A percentile compares a stretch with the other conserved stretches of the same genome.
phyloP scores from a whole-genome alignment of 2,797 vertebrate species.

The Arctocebus calabarensis region DNA sequence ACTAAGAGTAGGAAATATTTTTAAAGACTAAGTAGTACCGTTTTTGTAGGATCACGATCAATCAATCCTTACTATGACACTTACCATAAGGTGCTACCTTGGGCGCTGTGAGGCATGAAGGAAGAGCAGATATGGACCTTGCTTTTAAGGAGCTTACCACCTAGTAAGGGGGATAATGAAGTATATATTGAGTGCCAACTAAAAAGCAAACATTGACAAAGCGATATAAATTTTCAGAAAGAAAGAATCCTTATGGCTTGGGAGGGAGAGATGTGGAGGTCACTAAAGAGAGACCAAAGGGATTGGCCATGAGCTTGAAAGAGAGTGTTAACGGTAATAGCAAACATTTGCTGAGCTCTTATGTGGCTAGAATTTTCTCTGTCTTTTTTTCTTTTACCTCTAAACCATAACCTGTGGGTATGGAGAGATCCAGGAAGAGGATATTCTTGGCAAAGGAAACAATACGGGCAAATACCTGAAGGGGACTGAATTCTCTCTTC shows the following conservation, averaged over 20 bases:
- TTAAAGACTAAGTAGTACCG: background rate
- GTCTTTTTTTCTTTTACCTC: background rate
- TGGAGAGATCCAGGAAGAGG: background rate
- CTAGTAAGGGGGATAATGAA: background rate
- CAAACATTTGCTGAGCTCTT: background rate
- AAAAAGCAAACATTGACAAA: background rate
- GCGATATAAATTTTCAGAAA: background rate
- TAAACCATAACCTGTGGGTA: background rate
- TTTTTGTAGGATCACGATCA: background rate
- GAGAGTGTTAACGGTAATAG: background rate
- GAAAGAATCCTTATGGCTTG: background rate
- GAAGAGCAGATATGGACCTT: background rate
- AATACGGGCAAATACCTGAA: background rate
- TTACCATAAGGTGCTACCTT: background rate
- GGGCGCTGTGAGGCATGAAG: background rate
- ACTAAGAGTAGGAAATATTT: background rate
- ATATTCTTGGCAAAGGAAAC: background rate
- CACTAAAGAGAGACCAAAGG: background rate
- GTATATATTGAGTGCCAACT: background rate
- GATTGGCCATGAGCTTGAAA: background rate
- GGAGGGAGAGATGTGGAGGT: background rate
- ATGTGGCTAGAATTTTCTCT: background rate
- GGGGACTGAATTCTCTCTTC: background rate
- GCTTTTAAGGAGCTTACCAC: background rate
- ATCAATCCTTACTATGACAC: background rate